phyloP scores from a whole-genome alignment of 2,797 vertebrate species.

The Distichodus sexfasciatus region DNA sequence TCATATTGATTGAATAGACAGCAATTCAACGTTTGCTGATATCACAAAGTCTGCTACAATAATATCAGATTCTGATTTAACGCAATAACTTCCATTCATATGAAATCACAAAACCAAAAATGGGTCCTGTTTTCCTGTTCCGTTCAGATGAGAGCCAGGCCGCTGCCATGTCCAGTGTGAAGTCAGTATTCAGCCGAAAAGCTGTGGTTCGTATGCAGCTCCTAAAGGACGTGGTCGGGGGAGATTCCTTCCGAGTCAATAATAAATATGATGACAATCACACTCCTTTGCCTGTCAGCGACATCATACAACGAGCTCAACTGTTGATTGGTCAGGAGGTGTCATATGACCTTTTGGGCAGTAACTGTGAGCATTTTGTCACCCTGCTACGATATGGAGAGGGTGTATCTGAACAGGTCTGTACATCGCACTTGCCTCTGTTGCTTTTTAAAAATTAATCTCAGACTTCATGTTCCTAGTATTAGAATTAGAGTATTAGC shows the following conservation, averaged over 20 bases:
- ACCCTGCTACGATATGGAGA: slow-evolving; percentile 89
- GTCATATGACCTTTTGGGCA: slow-evolving; percentile 83
- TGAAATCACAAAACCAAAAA: no score
- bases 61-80: no score
- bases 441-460: background rate
- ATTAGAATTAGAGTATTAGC: background rate
- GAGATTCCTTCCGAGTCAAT: slow-evolving; percentile 82
- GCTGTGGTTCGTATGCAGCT: slow-evolving; percentile 91
- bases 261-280: slow-evolving; percentile 87
- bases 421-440: background rate
- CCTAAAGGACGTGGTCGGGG: slow-evolving; percentile 87
- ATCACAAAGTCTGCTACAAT: no score
- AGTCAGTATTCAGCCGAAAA: slow-evolving; percentile 86
- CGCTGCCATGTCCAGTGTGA: slow-evolving; percentile 76
- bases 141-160: slow-evolving; percentile 46
- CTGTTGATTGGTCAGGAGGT: slow-evolving; percentile 82
- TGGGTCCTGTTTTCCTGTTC: no score
- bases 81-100: no score
- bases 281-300: slow-evolving; percentile 75
- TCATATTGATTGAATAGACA: no score
- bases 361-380: slow-evolving; percentile 95
- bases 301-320: slow-evolving; percentile 82
- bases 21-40: no score
- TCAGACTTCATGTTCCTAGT: background rate
- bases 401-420: slow-evolving; percentile 86